Conservation (phyloP, 2,888 invertebrate species). For the Agonopterix heracliana region DNA sequence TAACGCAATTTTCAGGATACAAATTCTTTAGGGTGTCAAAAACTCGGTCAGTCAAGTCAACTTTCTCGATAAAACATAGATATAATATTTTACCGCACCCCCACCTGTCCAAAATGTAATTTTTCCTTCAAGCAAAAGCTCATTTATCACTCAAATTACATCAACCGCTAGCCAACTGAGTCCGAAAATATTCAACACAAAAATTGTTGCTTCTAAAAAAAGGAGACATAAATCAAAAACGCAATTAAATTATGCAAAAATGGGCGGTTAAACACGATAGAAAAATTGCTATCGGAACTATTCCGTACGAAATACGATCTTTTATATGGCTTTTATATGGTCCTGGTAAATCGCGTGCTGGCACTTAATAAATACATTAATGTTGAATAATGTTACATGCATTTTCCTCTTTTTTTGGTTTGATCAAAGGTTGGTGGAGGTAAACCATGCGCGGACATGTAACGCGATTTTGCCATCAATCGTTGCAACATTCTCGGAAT, state of each 20-base stretch:
- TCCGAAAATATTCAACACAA: not conserved
- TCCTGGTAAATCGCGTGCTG: constrained; percentile 34
- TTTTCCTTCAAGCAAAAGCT: not conserved
- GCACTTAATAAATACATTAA: constrained; percentile 51
- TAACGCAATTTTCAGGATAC: too few relatives aligned
- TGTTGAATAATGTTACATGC: constrained; percentile 35
- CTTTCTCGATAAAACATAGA: too few relatives aligned
- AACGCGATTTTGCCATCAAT: constrained; percentile 13
- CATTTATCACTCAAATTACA: not conserved
- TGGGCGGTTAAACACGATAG: constrained; percentile 25
- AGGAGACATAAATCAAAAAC: constrained; percentile 38
- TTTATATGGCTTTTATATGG: not conserved
- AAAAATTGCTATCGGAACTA: constrained; percentile 15
- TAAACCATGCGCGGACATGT: not conserved
- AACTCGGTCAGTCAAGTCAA: too few relatives aligned
- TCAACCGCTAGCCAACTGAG: not conserved
- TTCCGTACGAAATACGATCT: not conserved
- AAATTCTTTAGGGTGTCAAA: too few relatives aligned
- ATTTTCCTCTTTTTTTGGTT: constrained; percentile 15
- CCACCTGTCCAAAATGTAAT: not conserved
- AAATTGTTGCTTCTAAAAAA: not conserved
- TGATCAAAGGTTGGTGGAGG: constrained; percentile 4
- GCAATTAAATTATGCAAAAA: constrained; percentile 44
- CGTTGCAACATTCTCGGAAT: constrained; percentile 1
- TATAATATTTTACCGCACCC: too few relatives aligned